Evolutionary conservation across 2,797 vertebrate species (phyloP).

Genomic region (Tapirus indicus): DNA sequence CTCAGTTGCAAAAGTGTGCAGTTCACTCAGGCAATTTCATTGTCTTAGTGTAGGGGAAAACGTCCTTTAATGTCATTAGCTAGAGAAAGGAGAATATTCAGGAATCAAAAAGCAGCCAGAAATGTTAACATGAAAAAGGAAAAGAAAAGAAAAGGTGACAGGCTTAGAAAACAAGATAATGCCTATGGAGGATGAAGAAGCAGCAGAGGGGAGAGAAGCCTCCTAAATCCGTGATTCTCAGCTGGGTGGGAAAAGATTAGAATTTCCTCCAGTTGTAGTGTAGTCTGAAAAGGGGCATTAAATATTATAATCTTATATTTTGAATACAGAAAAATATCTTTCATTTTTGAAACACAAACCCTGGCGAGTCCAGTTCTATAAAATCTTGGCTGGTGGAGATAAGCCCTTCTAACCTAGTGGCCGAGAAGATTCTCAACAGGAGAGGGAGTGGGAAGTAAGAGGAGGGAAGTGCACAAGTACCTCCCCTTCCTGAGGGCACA

Average conservation of each 20-base stretch:
- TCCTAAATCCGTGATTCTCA: background rate
- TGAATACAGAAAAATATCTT: conserved; percentile 20
- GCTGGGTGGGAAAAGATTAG: background rate
- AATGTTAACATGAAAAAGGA: background rate
- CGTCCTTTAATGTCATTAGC: conserved; percentile 29
- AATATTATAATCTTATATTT: conserved; percentile 40
- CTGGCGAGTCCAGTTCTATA: conserved; percentile 4
- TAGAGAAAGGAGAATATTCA: background rate
- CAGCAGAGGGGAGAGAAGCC: background rate
- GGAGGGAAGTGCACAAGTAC: background rate
- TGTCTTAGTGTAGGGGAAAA: conserved; percentile 45
- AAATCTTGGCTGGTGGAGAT: conserved; percentile 22
- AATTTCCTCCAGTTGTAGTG: background rate
- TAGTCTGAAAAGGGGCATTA: background rate
- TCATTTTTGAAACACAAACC: conserved; percentile 45
- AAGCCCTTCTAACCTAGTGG: background rate
- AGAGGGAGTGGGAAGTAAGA: background rate
- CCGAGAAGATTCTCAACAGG: background rate
- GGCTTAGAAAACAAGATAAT: background rate
- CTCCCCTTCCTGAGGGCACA: background rate
- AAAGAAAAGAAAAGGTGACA: background rate
- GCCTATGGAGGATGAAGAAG: background rate
- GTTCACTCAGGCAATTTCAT: conserved; percentile 64
- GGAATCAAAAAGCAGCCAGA: conserved; percentile 33
- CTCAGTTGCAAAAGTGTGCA: conserved; percentile 49